phyloP scores from a whole-genome alignment of 2,113 vertebrate genomes.

The Calyptommatus sinebrachiatus region DNA sequence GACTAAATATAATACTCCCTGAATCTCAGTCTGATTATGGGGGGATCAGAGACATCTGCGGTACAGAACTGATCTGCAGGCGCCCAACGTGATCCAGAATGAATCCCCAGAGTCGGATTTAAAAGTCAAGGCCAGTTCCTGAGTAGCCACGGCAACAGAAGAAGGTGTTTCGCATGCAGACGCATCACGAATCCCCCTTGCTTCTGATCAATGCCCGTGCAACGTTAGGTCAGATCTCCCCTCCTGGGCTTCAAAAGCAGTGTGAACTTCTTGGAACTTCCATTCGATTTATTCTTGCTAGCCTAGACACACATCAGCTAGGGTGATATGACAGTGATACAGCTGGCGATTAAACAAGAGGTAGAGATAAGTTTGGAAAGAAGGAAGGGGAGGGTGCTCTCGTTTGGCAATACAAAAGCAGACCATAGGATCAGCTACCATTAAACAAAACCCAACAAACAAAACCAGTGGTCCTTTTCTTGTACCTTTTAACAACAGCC shows the following conservation, averaged over 20 bases:
- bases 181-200: background rate
- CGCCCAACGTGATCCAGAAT: too few relatives aligned
- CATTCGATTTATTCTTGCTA: background rate
- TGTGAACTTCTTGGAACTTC: background rate
- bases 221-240: background rate
- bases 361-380: background rate
- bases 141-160: background rate
- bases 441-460: background rate
- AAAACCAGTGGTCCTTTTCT: background rate
- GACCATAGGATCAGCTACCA: background rate
- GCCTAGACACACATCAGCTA: too few relatives aligned
- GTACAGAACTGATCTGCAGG: background rate
- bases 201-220: too few relatives aligned
- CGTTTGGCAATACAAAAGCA: background rate
- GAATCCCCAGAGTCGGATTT: background rate
- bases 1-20: background rate
- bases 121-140: background rate
- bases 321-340: constrained; percentile 19
- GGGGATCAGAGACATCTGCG: too few relatives aligned
- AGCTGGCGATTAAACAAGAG: background rate
- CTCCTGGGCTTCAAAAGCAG: background rate
- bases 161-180: background rate
- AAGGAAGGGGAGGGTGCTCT: background rate
- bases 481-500: background rate
- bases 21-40: background rate